These are phyloP conservation scores for Nomada fabriciana DNA, from an alignment of 2,888 invertebrate genomes.

Conservation along the genomic window DNA sequence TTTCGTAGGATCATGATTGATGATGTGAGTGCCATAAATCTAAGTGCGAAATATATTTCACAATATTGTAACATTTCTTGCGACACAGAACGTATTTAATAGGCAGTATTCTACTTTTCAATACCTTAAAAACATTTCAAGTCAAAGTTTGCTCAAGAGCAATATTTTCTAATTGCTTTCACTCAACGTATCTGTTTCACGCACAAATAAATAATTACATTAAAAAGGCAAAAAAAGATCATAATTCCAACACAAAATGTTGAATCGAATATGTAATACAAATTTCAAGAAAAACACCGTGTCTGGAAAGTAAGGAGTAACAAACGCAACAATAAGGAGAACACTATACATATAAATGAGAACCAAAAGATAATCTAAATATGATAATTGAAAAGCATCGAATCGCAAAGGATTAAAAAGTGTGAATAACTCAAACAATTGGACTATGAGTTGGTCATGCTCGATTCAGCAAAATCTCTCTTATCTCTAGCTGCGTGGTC, in stretches of 20 bases:
- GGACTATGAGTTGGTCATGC: slow-evolving; percentile 54
- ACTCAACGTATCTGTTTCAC: too few species aligned
- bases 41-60: too few species aligned
- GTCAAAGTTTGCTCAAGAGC: too few species aligned
- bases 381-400: neutral
- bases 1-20: neutral
- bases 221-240: too few species aligned
- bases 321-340: neutral
- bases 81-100: too few species aligned
- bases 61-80: too few species aligned
- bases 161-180: too few species aligned
- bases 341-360: neutral
- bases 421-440: slow-evolving; percentile 54
- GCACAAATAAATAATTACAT: too few species aligned
- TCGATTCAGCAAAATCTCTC: slow-evolving; percentile 34
- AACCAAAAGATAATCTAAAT: neutral
- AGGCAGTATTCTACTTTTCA: too few species aligned
- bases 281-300: neutral
- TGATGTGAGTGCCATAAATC: neutral
- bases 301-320: neutral
- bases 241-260: too few species aligned
- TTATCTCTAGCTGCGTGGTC: slow-evolving; percentile 51
- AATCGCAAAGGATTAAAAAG: slow-evolving; percentile 49
- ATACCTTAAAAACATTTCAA: too few species aligned
- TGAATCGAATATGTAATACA: neutral